phyloP scores from a whole-genome alignment of 30 jellyfish, hydroid and myxozoan genomes.

The Chrysaora quinquecirrha region DNA sequence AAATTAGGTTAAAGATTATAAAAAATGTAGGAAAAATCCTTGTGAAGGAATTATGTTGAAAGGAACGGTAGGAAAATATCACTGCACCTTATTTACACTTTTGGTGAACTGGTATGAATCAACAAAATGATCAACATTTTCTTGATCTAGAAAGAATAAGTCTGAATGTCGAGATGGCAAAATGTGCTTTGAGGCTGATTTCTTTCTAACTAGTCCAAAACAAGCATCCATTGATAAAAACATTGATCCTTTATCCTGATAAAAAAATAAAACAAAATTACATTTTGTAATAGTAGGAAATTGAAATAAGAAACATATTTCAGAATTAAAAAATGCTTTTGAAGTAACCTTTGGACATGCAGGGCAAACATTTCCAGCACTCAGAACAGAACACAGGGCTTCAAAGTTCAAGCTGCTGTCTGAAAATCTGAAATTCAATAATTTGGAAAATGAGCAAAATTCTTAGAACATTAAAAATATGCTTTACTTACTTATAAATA shows the following conservation, averaged over 20 bases:
- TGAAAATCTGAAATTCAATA: too few relatives aligned
- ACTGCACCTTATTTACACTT: background rate
- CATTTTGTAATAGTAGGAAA: background rate
- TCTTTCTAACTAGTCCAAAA: background rate
- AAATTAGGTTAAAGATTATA: too few relatives aligned
- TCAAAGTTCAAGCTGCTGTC: background rate
- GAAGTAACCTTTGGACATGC: background rate
- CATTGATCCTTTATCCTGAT: background rate
- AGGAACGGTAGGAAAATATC: background rate
- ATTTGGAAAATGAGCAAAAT: too few relatives aligned
- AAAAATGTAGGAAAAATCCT: background rate
- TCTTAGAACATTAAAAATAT: too few relatives aligned
- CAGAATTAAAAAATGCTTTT: background rate
- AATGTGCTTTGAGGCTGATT: background rate
- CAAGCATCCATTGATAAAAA: background rate
- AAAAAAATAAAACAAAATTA: background rate
- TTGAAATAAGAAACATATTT: background rate
- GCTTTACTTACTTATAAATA: too few relatives aligned
- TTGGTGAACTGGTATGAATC: background rate
- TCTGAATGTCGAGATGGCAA: background rate
- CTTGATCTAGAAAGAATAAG: background rate
- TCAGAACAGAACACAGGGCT: conserved; percentile 1
- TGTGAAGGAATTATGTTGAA: background rate
- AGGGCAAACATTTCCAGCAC: background rate
- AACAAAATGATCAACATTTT: background rate